Evolutionary conservation across 2,113 vertebrate genomes (phyloP).

Genomic region (Pipra filicauda): DNA sequence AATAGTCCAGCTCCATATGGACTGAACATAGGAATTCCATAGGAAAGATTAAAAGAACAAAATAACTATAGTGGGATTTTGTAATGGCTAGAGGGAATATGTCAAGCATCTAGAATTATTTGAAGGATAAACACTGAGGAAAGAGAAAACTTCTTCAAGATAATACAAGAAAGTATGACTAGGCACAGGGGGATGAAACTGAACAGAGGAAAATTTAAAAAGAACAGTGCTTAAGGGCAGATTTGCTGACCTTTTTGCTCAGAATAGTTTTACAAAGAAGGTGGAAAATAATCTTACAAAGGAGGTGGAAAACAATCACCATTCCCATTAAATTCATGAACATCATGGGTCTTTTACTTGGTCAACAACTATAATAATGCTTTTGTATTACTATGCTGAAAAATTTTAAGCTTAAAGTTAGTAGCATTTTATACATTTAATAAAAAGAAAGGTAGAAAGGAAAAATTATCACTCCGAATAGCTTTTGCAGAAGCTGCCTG

Average conservation of each 20-base stretch:
- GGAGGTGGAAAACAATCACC: neutral
- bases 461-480: neutral
- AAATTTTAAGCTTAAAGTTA: neutral
- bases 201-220: neutral
- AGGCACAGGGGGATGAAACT: neutral
- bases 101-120: constrained; percentile 7
- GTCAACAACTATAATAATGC: neutral
- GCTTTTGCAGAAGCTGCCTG: neutral
- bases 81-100: constrained; percentile 18
- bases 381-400: neutral
- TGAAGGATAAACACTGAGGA: constrained; percentile 25
- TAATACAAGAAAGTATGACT: neutral
- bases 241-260: neutral
- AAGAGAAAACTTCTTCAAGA: constrained; percentile 17
- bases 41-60: constrained; percentile 29
- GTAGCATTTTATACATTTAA: neutral
- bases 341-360: neutral
- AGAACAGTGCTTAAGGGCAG: neutral
- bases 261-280: neutral
- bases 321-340: neutral
- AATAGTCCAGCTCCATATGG: neutral
- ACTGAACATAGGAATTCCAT: neutral
- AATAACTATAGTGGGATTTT: neutral
- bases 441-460: neutral
- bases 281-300: neutral